Conservation (phyloP, 2,888 invertebrate species). For the Masnerella sp. region DNA sequence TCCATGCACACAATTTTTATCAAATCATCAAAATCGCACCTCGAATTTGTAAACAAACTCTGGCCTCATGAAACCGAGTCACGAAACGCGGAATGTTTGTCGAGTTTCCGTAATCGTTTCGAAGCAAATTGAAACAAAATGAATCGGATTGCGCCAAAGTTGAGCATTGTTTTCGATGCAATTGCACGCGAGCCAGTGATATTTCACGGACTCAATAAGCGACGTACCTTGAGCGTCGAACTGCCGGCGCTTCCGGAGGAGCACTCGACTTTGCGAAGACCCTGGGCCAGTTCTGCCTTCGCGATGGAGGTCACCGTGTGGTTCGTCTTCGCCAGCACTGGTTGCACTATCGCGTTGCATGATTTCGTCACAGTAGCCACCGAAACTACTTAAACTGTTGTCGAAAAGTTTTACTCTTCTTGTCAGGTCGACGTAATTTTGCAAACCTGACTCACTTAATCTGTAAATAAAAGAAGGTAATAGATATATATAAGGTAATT, state of each 20-base stretch:
- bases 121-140: neutral
- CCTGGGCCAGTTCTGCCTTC: constrained; percentile 66
- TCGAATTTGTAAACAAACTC: neutral
- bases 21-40: neutral
- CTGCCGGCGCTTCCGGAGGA: constrained; percentile 74
- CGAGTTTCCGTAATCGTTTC: neutral
- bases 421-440: constrained; percentile 72
- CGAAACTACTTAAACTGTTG: constrained; percentile 65
- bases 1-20: no score
- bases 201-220: neutral
- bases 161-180: neutral
- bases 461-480: constrained; percentile 55
- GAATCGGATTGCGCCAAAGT: neutral
- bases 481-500: no score
- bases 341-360: constrained; percentile 76
- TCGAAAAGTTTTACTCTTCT: constrained; percentile 74
- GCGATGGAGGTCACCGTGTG: constrained; percentile 68
- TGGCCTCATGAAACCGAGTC: neutral
- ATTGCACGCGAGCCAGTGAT: neutral
- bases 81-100: neutral
- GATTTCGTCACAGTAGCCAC: constrained; percentile 72
- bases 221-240: constrained; percentile 74
- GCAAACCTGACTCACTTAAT: constrained; percentile 73
- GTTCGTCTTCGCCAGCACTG: constrained; percentile 75
- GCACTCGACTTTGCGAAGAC: constrained; percentile 72